These are phyloP conservation scores for Macrobrachium nipponense DNA, from an alignment of 1,140 invertebrate genomes.

Conservation along the genomic window DNA sequence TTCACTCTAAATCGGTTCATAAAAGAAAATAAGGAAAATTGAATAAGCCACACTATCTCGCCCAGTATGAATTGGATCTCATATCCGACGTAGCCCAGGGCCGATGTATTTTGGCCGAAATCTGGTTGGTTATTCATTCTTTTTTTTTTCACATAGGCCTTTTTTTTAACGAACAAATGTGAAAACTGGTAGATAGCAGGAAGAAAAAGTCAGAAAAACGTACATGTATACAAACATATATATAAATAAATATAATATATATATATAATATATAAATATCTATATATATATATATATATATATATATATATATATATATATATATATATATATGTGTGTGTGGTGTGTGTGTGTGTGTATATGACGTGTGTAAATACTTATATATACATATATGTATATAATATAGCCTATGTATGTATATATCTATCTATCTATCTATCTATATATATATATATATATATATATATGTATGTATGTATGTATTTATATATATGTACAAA, in stretches of 20 bases:
- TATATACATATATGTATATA: neutral
- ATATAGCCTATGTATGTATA: too few relatives aligned
- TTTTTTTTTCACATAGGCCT: too few relatives aligned
- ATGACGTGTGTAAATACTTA: neutral
- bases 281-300: constrained; percentile 17
- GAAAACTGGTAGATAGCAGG: too few relatives aligned
- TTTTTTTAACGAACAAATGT: too few relatives aligned
- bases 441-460: constrained; percentile 11
- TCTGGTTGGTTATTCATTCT: too few relatives aligned
- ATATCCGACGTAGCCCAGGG: too few relatives aligned
- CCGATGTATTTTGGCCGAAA: too few relatives aligned
- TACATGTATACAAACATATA: constrained; percentile 2
- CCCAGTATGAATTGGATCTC: too few relatives aligned
- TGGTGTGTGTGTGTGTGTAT: neutral
- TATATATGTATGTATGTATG: neutral
- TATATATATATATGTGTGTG: neutral
- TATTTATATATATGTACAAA: neutral
- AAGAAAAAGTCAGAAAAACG: too few relatives aligned
- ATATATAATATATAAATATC: neutral
- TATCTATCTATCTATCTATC: neutral
- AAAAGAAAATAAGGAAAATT: too few relatives aligned
- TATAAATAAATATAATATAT: constrained; percentile 6
- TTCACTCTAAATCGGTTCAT: too few relatives aligned
- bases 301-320: constrained; percentile 20
- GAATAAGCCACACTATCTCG: too few relatives aligned